Base-by-base conservation (phyloP, 2,888 invertebrate species). In the Carcina quercana region DNA sequence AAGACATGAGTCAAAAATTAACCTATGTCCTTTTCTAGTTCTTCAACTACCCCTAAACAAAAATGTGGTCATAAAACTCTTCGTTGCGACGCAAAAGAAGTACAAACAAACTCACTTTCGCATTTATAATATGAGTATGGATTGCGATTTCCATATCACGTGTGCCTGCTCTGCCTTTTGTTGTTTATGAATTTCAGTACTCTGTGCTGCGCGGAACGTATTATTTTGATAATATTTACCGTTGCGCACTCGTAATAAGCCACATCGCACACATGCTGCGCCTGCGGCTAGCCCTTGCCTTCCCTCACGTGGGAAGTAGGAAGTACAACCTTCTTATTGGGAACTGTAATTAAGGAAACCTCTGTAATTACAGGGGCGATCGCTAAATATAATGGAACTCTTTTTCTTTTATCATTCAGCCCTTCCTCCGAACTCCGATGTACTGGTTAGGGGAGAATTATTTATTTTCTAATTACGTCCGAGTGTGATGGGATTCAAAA, bases 331-430 rank as follows among this genome's bases (percentile, higher is more conserved):
- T 69, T 83, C 76, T 82, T 78, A 79, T 79, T 80, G 67, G 70
- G 63, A 55, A 53, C 58, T 63, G 67, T 74, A 76, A 82, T 82
- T 82, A 82, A 73, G 70, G 71, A 80, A 80, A 68, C 73, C 71
- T 68, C 60, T 60, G 68, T 80, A 79, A 82, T 82, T 80, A 76
- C 80, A 73, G 80, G 80, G 82, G 80, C 53, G 75, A 69, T 74
- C 70, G 79, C 82, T 82, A 79, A 80, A 83, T 78, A 79, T 83
- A 82, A 80, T 82, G 73, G 53, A 69, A 73, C 56, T 62, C 69
- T 69, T 72, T 51, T 68, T 65, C 59, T 65, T 67, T 70, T 71
- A 59, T 55, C 59, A 60, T 53, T 52, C 58, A 52, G 43, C 44
- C 53, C 59, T 62, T 60, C 66, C 55, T 66, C 60, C 63, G 59